Conservation (phyloP, 2,888 invertebrate genomes). For the Eupithecia subfuscata region DNA sequence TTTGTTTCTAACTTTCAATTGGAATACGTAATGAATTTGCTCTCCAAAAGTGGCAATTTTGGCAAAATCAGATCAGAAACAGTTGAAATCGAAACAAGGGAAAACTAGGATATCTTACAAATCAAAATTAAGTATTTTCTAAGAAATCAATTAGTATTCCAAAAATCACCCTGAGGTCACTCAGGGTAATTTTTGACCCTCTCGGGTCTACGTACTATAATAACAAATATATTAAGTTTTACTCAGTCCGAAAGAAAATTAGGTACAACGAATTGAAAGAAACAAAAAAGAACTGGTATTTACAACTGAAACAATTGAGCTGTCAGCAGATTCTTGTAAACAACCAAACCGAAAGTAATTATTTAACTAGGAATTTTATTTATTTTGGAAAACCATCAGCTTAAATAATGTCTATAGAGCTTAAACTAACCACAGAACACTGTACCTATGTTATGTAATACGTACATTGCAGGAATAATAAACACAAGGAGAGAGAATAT, state of each 20-base stretch:
- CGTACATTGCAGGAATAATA: neutral
- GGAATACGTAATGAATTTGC: slow-evolving; percentile 60
- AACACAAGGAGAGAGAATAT: neutral
- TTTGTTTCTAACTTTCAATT: slow-evolving; percentile 66
- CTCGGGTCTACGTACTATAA: no score
- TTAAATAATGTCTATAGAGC: neutral
- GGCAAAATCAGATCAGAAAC: slow-evolving; percentile 42
- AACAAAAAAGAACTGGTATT: no score
- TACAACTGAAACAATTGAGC: no score
- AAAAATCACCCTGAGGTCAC: no score
- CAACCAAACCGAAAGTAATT: neutral
- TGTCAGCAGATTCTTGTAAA: no score
- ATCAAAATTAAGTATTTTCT: neutral
- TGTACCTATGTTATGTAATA: neutral
- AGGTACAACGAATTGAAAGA: no score
- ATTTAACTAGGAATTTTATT: no score
- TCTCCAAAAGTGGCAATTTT: slow-evolving; percentile 37
- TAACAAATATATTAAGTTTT: no score
- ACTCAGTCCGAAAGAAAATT: no score
- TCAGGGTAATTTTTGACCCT: no score
- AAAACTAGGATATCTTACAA: neutral
- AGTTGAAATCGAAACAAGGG: slow-evolving; percentile 25
- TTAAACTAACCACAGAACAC: neutral
- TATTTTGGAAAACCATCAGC: neutral
- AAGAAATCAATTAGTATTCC: no score